phyloP scores from a whole-genome alignment of 2,888 invertebrate genomes.

The Leptinotarsa juncta region DNA sequence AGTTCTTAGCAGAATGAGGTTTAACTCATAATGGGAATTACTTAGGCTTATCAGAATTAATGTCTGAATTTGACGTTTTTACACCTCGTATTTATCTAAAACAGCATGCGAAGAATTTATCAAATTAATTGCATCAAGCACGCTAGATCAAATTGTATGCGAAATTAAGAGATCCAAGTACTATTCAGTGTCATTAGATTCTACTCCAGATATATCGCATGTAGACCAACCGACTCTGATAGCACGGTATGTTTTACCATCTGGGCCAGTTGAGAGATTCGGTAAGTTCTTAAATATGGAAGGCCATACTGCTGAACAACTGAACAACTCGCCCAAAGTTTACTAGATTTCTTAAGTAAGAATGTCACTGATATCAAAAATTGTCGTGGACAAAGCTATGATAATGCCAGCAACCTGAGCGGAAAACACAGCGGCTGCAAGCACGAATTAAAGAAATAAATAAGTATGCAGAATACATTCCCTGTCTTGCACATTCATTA shows the following conservation, averaged over 20 bases:
- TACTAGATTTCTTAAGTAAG: too few species aligned
- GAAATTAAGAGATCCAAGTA: slow-evolving; percentile 39
- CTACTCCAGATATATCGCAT: slow-evolving; percentile 41
- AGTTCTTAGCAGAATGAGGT: too few species aligned
- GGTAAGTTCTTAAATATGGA: slow-evolving; percentile 16
- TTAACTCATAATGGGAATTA: too few species aligned
- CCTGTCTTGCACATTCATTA: neutral
- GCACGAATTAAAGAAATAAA: slow-evolving; percentile 22
- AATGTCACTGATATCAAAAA: neutral
- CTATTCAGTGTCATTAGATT: slow-evolving; percentile 38
- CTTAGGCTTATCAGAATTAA: too few species aligned
- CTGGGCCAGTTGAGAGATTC: slow-evolving; percentile 4
- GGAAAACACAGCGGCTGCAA: slow-evolving; percentile 36
- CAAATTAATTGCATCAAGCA: too few species aligned
- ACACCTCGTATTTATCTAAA: too few species aligned
- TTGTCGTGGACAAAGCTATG: slow-evolving; percentile 19
- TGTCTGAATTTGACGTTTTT: too few species aligned
- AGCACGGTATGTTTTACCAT: neutral
- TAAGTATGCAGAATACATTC: neutral
- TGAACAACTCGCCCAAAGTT: too few species aligned
- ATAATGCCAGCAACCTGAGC: slow-evolving; percentile 4
- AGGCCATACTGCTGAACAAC: too few species aligned
- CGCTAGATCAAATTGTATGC: neutral
- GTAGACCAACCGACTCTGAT: slow-evolving; percentile 15
- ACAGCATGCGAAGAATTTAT: too few species aligned